Base-by-base conservation (phyloP, 2,888 invertebrate genomes). In the Eudasyphora cyanicolor region DNA sequence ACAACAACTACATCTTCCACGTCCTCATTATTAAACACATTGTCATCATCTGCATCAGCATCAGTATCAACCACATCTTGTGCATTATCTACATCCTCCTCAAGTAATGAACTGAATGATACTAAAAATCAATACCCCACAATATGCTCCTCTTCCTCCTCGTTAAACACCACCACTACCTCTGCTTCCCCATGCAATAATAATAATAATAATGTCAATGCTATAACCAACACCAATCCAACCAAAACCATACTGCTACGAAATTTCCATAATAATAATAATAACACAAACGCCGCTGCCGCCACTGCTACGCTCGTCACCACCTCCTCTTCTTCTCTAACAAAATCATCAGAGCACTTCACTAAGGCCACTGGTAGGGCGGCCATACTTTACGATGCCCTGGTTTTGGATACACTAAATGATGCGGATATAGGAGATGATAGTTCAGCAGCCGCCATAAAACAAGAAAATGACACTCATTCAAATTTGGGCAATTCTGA, bases 371-470 rank as follows among this genome's bases (percentile, higher is more conserved):
- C 90, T 3, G 91, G 91, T 54, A 87, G 91, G 27, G 89, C 90
- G 1, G 90, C 90, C 7, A 89, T 91, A 82, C 86, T 91, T 12
- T 91, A 91, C 73, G 91, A 91, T 86, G 92, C 91, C 17, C 69
- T 91, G 32, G 92, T 91, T 14, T 82, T 91, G 78, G 91, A 91
- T 78, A 89, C 92, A 0, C 79, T 92, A 79, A 90, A 91, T 76
- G 90, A 89, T 62, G 88, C 89, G 64, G 88, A 88, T 7, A 87
- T 88, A 0, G 88, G 88, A 21, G 89, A 89, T 4, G 88, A 86
- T 0, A 82, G 81, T 6, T 27, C 62, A 51, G 21, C 75, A 54
- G 10, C 73, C 17, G 32, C 8, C 12, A 49, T 82, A 7, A 82
- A 78, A 35, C 64, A 76, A 24, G 80, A 76, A 77, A 62, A 73